A percentile compares a stretch with the other conserved stretches of the same genome.
Conservation (phyloP, 1,140 invertebrate species). For the Myzus persicae region DNA sequence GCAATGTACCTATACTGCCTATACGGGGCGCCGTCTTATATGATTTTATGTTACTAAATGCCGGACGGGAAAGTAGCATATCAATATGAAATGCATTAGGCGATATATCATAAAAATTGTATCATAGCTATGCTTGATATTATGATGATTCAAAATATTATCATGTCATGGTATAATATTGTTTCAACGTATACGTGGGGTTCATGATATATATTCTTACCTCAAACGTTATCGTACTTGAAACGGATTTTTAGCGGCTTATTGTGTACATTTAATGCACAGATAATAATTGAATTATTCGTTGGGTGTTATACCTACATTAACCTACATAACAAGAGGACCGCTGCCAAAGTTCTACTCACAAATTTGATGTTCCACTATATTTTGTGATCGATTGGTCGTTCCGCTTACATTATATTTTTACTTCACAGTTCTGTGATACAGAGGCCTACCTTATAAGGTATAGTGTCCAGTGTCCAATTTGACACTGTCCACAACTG, state of each 20-base stretch:
- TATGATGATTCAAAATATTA: too few species aligned
- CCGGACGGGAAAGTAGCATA: neutral
- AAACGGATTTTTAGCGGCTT: neutral
- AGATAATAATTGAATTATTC: neutral
- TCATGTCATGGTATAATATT: too few species aligned
- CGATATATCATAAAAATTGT: neutral
- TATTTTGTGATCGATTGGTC: neutral
- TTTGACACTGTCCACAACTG: too few species aligned
- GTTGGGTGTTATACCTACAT: neutral
- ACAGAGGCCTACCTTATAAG: neutral
- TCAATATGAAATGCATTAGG: neutral
- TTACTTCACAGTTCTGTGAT: neutral
- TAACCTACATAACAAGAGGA: too few species aligned
- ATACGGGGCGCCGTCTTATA: neutral
- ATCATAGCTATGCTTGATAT: neutral
- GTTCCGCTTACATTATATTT: neutral
- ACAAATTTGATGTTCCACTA: neutral
- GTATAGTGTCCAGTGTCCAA: too few species aligned
- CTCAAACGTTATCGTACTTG: neutral
- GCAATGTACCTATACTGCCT: constrained; percentile 1
- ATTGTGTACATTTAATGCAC: neutral
- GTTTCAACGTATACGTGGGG: too few species aligned
- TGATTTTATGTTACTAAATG: neutral
- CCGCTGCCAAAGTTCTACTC: neutral
- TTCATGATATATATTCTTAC: too few species aligned